These are phyloP conservation scores for Erynnis tages DNA, from an alignment of 2,888 invertebrate species.

Conservation along the genomic window DNA sequence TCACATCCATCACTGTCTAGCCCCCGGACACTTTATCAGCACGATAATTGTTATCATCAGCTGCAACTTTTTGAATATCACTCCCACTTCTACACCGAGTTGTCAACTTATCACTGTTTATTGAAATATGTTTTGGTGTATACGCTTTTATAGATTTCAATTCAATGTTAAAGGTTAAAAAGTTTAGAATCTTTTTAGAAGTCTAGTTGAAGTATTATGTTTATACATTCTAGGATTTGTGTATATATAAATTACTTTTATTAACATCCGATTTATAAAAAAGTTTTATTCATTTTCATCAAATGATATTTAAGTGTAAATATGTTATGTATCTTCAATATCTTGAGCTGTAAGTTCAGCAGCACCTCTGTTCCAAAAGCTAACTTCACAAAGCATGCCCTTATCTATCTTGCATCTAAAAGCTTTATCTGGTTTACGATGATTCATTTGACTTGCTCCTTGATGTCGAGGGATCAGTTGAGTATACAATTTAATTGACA, in stretches of 20 bases:
- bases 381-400: conserved; percentile 36
- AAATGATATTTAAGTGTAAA: background rate
- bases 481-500: conserved; percentile 23
- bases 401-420: conserved; percentile 32
- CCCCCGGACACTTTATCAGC: conserved; percentile 33
- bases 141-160: background rate
- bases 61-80: conserved; percentile 12
- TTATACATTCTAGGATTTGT: too few species aligned
- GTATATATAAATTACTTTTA: too few species aligned
- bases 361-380: conserved; percentile 52
- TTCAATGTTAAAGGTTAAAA: background rate
- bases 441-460: conserved; percentile 79
- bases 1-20: conserved; percentile 54
- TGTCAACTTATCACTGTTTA: background rate
- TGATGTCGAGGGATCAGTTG: conserved; percentile 65
- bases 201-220: background rate
- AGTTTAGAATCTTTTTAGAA: background rate
- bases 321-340: background rate
- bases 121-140: background rate
- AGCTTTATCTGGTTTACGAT: conserved; percentile 53
- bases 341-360: background rate
- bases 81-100: background rate
- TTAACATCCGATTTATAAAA: too few species aligned
- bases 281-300: background rate
- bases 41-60: conserved; percentile 34